phyloP scores from a whole-genome alignment of 53 echinoderm and acorn worm species.

The Echinarachnius parma region DNA sequence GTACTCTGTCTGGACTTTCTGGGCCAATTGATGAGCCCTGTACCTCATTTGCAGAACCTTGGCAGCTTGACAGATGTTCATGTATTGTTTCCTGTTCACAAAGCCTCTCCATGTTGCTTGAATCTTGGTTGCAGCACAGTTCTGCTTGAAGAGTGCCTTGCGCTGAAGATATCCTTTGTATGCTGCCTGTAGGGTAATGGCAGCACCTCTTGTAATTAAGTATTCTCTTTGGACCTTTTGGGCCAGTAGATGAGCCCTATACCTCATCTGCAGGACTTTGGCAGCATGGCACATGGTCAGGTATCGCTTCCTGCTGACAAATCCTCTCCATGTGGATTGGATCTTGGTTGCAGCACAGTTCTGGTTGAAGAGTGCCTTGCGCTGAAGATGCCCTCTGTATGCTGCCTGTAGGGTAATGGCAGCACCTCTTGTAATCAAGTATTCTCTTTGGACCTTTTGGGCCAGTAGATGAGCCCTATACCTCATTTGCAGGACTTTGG shows the following conservation, averaged over 20 bases:
- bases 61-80: conserved; percentile 27
- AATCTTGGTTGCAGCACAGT: conserved; percentile 18
- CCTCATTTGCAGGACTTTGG: conserved; percentile 17
- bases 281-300: conserved; percentile 42
- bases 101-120: conserved; percentile 40
- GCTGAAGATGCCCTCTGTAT: conserved; percentile 1
- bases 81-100: conserved; percentile 20
- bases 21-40: conserved; percentile 25
- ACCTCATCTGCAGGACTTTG: conserved; percentile 57
- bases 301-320: conserved; percentile 11
- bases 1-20: conserved; percentile 4
- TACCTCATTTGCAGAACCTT: conserved; percentile 48
- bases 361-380: background rate
- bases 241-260: conserved; percentile 42
- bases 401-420: conserved; percentile 57
- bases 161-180: conserved; percentile 57
- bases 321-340: conserved; percentile 36
- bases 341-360: conserved; percentile 26
- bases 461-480: conserved; percentile 15
- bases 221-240: conserved; percentile 10
- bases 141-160: conserved; percentile 13
- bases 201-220: conserved; percentile 45
- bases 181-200: conserved; percentile 56
- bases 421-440: conserved; percentile 20
- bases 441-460: conserved; percentile 34